phyloP scores from a whole-genome alignment of 2,113 vertebrate genomes.

The Pituophis catenifer region DNA sequence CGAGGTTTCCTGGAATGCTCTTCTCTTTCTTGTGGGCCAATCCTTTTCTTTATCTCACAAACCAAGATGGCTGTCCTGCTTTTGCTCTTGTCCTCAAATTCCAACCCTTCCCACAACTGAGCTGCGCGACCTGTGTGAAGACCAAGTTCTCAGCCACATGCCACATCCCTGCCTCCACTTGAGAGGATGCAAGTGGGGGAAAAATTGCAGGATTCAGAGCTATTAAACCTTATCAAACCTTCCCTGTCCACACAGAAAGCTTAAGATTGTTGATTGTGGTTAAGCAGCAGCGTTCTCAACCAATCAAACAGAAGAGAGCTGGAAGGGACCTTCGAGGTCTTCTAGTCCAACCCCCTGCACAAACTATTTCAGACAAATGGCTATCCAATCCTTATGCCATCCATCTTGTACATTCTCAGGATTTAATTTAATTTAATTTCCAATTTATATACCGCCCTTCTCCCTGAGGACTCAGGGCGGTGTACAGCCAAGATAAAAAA shows the following conservation, averaged over 20 bases:
- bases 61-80: too few relatives aligned
- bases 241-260: background rate
- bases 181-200: background rate
- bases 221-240: background rate
- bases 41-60: background rate
- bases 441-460: too few relatives aligned
- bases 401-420: too few relatives aligned
- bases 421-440: too few relatives aligned
- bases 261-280: background rate
- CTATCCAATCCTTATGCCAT: too few relatives aligned
- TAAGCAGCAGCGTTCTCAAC: background rate
- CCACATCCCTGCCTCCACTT: background rate
- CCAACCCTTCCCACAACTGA: background rate
- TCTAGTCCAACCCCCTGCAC: too few relatives aligned
- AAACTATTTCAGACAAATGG: too few relatives aligned
- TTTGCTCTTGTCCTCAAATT: background rate
- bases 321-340: too few relatives aligned
- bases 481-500: too few relatives aligned
- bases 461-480: too few relatives aligned
- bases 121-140: background rate
- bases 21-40: background rate
- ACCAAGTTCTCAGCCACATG: background rate
- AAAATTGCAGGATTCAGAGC: background rate
- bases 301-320: too few relatives aligned
- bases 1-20: too few relatives aligned